Evolutionary conservation across 2,797 vertebrate genomes (phyloP).

Genomic region (Staurois parvus): DNA sequence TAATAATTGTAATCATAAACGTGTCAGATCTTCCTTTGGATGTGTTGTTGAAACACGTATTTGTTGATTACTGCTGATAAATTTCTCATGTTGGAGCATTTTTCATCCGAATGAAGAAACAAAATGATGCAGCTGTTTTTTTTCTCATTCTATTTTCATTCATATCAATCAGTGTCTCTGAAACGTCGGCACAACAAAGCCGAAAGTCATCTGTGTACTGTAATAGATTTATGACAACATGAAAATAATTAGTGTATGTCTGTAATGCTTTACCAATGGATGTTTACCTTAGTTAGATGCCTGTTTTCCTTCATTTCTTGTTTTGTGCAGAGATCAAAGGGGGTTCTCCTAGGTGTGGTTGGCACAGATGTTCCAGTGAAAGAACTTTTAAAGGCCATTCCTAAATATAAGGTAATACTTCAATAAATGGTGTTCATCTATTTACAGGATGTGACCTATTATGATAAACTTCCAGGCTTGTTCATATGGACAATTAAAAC

Average conservation of each 20-base stretch:
- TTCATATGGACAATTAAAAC: background rate
- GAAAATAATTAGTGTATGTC: constrained; percentile 61
- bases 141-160: constrained; percentile 44
- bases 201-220: constrained; percentile 43
- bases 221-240: constrained; percentile 49
- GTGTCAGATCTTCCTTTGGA: constrained; percentile 42
- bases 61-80: constrained; percentile 56
- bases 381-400: constrained; percentile 95
- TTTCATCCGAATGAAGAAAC: constrained; percentile 1
- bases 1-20: constrained; percentile 41
- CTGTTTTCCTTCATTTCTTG: constrained; percentile 61
- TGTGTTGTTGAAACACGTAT: constrained; percentile 44
- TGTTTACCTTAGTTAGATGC: constrained; percentile 61
- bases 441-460: constrained; percentile 13
- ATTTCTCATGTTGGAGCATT: constrained; percentile 46
- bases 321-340: constrained; percentile 87
- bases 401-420: constrained; percentile 92
- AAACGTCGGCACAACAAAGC: constrained; percentile 62
- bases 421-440: constrained; percentile 3
- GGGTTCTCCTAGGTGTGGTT: constrained; percentile 96
- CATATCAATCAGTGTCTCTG: constrained; percentile 52
- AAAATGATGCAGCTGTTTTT: constrained; percentile 40
- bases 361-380: constrained; percentile 97
- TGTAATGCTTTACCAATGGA: constrained; percentile 54
- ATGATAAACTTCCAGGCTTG: background rate